Evolutionary conservation across 2,113 vertebrate genomes (phyloP).

Genomic region (Tragelaphus buxtoni): DNA sequence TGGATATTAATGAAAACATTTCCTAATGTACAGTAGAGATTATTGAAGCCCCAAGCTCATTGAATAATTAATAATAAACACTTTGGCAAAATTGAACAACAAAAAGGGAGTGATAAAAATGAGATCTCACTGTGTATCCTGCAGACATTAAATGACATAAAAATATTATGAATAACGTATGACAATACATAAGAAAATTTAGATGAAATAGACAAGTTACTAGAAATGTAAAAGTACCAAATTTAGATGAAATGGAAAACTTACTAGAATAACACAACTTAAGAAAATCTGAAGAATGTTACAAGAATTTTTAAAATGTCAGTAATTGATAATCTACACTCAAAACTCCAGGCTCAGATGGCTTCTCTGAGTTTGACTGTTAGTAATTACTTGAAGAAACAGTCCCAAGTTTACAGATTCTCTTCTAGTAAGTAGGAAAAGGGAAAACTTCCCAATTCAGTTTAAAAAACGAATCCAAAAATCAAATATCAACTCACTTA

Average conservation of each 20-base stretch:
- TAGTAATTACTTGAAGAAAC: not conserved
- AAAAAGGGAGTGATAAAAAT: not conserved
- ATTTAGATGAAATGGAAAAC: not conserved
- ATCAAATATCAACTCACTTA: conserved; percentile 74
- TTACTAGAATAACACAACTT: not conserved
- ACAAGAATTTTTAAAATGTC: not conserved
- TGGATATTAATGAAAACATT: not conserved
- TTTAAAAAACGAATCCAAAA: conserved; percentile 63
- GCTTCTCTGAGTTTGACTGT: not conserved
- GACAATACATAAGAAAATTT: not conserved
- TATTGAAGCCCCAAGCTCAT: not conserved
- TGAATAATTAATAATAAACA: not conserved
- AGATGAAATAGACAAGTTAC: not conserved
- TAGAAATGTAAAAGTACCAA: not conserved
- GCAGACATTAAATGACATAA: not conserved
- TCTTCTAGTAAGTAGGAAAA: not conserved
- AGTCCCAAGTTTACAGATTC: not conserved
- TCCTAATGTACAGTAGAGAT: not conserved
- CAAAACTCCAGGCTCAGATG: not conserved
- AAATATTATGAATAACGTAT: not conserved
- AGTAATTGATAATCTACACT: not conserved
- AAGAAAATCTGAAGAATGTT: not conserved
- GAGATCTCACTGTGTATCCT: not conserved
- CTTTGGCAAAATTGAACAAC: not conserved
- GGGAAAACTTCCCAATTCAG: not conserved